A percentile compares a stretch with the other conserved stretches of the same genome.
phyloP scores from a whole-genome alignment of 37 sponge, comb jelly and placozoan species.

The Aplysina aerophoba region DNA sequence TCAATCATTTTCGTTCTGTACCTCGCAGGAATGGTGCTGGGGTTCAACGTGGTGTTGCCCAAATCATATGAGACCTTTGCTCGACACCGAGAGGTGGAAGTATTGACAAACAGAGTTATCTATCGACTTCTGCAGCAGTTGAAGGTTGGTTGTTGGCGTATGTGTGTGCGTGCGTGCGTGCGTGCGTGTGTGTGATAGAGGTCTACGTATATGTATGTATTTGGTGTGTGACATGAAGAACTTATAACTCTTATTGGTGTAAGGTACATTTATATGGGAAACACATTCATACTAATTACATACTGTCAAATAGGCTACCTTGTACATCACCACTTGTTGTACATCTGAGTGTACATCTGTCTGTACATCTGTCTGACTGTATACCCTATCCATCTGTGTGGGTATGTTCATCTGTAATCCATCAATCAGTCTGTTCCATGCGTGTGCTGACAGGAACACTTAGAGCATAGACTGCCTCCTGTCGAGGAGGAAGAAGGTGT shows the following conservation, averaged over 20 bases:
- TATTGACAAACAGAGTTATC: slow-evolving; percentile 71
- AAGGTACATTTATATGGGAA: too few species aligned
- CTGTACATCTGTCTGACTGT: not conserved
- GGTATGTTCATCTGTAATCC: not conserved
- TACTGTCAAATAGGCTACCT: not conserved
- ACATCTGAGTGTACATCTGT: not conserved
- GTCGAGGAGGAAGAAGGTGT: slow-evolving; percentile 66
- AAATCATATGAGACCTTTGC: slow-evolving; percentile 41
- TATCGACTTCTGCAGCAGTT: slow-evolving; percentile 75
- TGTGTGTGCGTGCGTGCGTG: too few species aligned
- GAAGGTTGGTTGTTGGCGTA: slow-evolving; percentile 49
- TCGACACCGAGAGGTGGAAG: slow-evolving; percentile 31
- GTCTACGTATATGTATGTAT: not conserved
- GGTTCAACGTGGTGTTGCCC: slow-evolving; percentile 52
- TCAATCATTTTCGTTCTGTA: too few species aligned
- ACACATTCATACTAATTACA: not conserved
- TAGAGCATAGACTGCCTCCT: slow-evolving; percentile 49
- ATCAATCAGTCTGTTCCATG: not conserved
- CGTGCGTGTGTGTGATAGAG: too few species aligned
- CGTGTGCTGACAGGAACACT: slow-evolving; percentile 40
- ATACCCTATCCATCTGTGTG: not conserved
- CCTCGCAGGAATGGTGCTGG: slow-evolving; percentile 61
- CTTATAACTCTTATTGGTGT: too few species aligned
- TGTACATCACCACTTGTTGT: not conserved
- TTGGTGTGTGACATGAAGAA: not conserved